Evolutionary conservation across 2,888 invertebrate species (phyloP), one percentile per base, ranked within the genome.

Genomic region (Lepas anatifera): DNA sequence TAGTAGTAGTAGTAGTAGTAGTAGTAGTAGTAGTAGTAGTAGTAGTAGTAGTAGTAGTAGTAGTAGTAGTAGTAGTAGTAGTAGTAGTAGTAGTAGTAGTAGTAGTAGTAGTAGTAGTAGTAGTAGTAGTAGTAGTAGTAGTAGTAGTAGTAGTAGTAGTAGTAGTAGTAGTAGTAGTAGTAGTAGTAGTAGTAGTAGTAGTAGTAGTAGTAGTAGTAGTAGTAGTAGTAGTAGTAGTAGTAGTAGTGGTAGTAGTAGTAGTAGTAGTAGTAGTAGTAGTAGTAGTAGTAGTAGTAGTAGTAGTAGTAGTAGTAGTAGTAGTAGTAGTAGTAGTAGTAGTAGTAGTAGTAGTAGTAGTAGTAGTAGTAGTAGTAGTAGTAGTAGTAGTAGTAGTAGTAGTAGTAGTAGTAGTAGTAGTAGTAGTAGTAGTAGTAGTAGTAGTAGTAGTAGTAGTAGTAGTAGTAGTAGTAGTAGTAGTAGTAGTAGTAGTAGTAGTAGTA

Each of bases 21-120:
- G 18, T 18, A 18, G 48, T 48, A n/a, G 48, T 18, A 48, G n/a
- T 18, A 48, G 48, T n/a, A 48, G 16, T n/a, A 48, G n/a, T n/a
- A 48, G n/a, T n/a, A 48, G n/a, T n/a, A 48, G 48, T 48, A 48
- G 48, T 48, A 48, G 48, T 48, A 48, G 48, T 48, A 48, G 48
- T 48, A 48, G 48, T 48, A 48, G 48, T 48, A 48, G 48, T 48
- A 48, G 48, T 48, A 48, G 48, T 48, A 48, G 48, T 48, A 48
- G 18, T 48, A 48, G 48, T n/a, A 48, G 48, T 48, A 48, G 18
- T 18, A 48, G 48, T 16, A n/a, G 48, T n/a, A 48, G 48, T 48
- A 48, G 48, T 18, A 16, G 18, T 18, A 18, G 48, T 48, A n/a
- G 48, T 18, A 48, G n/a, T 18, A 48, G 48, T n/a, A 48, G 16